phyloP scores from a whole-genome alignment of 1,140 invertebrate genomes.

The Drosophila aff. region DNA sequence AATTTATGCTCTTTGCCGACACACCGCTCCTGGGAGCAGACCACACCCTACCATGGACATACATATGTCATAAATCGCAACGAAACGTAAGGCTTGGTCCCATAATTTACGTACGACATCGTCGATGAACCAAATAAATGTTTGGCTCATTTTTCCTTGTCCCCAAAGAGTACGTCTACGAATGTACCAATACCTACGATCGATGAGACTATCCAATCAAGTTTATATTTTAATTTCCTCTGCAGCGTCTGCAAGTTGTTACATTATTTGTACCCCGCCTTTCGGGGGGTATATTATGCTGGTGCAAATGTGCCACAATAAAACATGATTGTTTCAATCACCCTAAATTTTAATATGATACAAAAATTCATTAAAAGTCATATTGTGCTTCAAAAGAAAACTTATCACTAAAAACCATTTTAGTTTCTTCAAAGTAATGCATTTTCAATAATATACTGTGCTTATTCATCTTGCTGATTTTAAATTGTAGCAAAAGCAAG shows the following conservation, averaged over 20 bases:
- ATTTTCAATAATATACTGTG: too few species aligned
- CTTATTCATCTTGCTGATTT: too few species aligned
- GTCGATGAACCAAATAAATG: slow-evolving; percentile 70
- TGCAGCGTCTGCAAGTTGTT: slow-evolving; percentile 41
- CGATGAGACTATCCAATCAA: slow-evolving; percentile 51
- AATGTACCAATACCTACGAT: slow-evolving; percentile 28
- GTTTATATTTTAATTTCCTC: slow-evolving; percentile 75
- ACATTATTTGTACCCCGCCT: slow-evolving; percentile 13
- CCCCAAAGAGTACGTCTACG: slow-evolving; percentile 2
- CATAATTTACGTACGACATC: slow-evolving; percentile 75
- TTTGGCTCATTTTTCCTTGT: slow-evolving; percentile 59
- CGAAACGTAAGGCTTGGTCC: slow-evolving; percentile 29
- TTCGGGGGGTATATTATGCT: background rate
- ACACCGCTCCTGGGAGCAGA: slow-evolving; percentile 42
- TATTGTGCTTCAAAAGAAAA: too few species aligned
- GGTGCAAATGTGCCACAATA: background rate
- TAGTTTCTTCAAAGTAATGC: too few species aligned
- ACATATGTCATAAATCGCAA: slow-evolving; percentile 74
- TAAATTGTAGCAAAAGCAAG: too few species aligned
- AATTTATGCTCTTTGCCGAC: slow-evolving; percentile 70
- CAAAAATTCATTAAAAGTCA: too few species aligned
- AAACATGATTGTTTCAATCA: background rate
- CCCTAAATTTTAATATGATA: background rate
- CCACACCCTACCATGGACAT: slow-evolving; percentile 58
- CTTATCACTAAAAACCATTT: too few species aligned